A percentile compares a stretch with the other conserved stretches of the same genome.
These are phyloP conservation scores for Liposcelis brunnea DNA, from an alignment of 2,888 invertebrate genomes.

Conservation along the genomic window DNA sequence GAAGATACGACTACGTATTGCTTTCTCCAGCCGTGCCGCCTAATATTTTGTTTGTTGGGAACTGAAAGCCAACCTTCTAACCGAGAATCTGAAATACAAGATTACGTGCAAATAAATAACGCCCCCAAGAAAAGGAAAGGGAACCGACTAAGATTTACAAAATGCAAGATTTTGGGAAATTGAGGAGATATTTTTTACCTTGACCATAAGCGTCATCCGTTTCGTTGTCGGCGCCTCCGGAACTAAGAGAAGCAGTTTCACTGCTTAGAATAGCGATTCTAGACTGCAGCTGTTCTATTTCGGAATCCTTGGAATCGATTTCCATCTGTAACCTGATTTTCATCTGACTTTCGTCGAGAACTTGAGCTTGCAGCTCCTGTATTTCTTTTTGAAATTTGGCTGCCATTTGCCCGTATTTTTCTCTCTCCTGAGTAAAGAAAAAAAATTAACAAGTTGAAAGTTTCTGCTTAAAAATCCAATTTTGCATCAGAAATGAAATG, in stretches of 20 bases:
- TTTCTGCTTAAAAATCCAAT: no score
- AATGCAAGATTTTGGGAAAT: no score
- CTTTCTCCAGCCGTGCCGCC: conserved; percentile 90
- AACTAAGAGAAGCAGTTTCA: conserved; percentile 82
- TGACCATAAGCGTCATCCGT: conserved; percentile 35
- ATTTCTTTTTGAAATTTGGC: conserved; percentile 69
- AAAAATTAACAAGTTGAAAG: no score
- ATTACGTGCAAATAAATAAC: no score
- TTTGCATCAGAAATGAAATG: no score
- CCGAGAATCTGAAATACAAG: conserved; percentile 25
- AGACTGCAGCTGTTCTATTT: conserved; percentile 82
- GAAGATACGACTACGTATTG: conserved; percentile 95
- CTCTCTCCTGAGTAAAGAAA: conserved; percentile 46
- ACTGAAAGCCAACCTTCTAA: conserved; percentile 94
- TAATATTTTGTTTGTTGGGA: conserved; percentile 88
- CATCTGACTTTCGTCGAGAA: conserved; percentile 61
- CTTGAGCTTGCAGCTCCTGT: conserved; percentile 68
- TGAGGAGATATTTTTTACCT: no score
- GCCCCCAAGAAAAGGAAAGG: neutral
- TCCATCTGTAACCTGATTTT: conserved; percentile 82
- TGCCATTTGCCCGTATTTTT: conserved; percentile 79
- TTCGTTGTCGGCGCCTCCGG: conserved; percentile 59
- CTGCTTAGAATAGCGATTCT: conserved; percentile 62
- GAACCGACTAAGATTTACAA: no score
- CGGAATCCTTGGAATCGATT: conserved; percentile 88